These are phyloP conservation scores for Xestobium rufovillosum DNA, from an alignment of 2,888 invertebrate genomes.

Conservation along the genomic window DNA sequence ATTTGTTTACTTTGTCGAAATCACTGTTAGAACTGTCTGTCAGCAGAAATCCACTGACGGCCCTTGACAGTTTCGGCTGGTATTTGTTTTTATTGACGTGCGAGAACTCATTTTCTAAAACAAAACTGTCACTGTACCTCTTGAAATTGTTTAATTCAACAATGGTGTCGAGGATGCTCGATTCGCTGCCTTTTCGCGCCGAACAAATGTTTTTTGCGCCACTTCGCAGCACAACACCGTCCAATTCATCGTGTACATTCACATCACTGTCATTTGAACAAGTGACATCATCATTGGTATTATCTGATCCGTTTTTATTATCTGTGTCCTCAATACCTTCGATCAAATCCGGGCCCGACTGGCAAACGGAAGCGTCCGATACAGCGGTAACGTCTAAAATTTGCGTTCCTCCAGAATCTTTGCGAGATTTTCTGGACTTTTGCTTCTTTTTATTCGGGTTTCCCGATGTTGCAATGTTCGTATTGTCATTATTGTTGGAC, in stretches of 20 bases:
- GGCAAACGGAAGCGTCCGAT: too few relatives aligned
- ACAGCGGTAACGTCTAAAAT: too few relatives aligned
- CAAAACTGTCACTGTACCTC: slow-evolving; percentile 41
- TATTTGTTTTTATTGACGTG: slow-evolving; percentile 5
- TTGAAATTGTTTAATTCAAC: slow-evolving; percentile 24
- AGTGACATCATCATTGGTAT: slow-evolving; percentile 1
- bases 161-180: slow-evolving; percentile 7
- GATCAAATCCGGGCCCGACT: not conserved
- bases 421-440: slow-evolving; percentile 4
- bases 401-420: too few relatives aligned
- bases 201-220: slow-evolving; percentile 17
- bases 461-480: slow-evolving; percentile 21
- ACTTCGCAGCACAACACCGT: slow-evolving; percentile 31
- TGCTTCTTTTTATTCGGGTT: slow-evolving; percentile 12
- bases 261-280: not conserved
- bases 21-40: slow-evolving; percentile 26
- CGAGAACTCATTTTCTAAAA: slow-evolving; percentile 30
- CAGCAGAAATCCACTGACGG: slow-evolving; percentile 34
- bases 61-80: slow-evolving; percentile 18
- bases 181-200: not conserved
- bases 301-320: too few relatives aligned
- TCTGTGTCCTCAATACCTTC: not conserved
- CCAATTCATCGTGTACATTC: slow-evolving; percentile 19
- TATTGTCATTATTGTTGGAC: slow-evolving; percentile 20
- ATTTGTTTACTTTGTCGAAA: slow-evolving; percentile 19